Base-by-base conservation (phyloP, 2,888 invertebrate species). In the Harmothoe impar region DNA sequence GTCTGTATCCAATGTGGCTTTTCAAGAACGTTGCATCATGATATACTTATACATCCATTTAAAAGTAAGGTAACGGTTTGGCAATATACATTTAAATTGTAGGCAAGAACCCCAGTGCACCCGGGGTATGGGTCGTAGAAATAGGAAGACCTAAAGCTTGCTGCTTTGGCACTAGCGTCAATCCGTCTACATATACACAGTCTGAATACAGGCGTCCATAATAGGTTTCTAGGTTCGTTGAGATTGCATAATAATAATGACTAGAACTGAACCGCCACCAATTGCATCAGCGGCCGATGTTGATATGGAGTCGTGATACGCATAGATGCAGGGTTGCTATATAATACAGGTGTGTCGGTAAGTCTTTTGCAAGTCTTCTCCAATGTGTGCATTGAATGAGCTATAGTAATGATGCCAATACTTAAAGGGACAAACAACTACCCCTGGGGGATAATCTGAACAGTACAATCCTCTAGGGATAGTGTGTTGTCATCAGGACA, bases 371-470 rank as follows among this genome's bases (percentile, higher is more conserved):
- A 81, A 81, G 81, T 81, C 81, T 81, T 33, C 23, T 81, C 7
- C 25, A 31, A n/a, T 77, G 29, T 23, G 81, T 43, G 81, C 81
- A 81, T 43, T 81, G n/a, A 35, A 77, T n/a, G 25, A 62, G 62
- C 77, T 29, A 77, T 77, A 77, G 31, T 62, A 62, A 62, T n/a
- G n/a, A n/a, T n/a, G n/a, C 3, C n/a, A 62, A 62, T n/a, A 20
- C 62, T 62, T 3, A 20, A 62, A n/a, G 62, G 62, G 62, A 62
- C 62, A 81, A 33, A 5, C 86, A 31, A 25, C 86, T 86, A 86
- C 31, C 86, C 86, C 56, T 86, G 86, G 20, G 86, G 86, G 20
- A 86, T 86, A n/a, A 86, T 33, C 33, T 86, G 86, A 15, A 86
- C 86, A 56, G 56, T 31, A 23, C 56, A 56, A 54, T 86, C 86